Percentiles rank a stretch among this genome's conserved stretches.
These are phyloP conservation scores for Leucoma salicis DNA, from an alignment of 2,888 invertebrate genomes.

Conservation along the genomic window DNA sequence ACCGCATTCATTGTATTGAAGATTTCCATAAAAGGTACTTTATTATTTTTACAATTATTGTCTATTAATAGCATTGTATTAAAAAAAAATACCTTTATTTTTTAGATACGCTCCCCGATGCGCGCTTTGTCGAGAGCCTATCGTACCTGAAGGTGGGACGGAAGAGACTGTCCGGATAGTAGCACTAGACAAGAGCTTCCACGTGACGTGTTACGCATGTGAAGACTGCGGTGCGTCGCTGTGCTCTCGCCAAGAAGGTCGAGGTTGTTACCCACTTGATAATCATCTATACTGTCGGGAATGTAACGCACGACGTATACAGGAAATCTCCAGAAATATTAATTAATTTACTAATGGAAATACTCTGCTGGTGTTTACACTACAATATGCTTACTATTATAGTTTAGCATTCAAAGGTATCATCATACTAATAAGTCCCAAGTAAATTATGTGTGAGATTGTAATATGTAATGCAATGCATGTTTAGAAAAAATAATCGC, in stretches of 20 bases:
- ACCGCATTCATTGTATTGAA: slow-evolving; percentile 98
- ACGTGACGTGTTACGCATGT: slow-evolving; percentile 96
- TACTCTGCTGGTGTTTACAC: too few relatives aligned
- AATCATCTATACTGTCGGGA: slow-evolving; percentile 97
- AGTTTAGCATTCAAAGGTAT: too few relatives aligned
- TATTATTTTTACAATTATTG: background rate
- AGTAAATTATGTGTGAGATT: too few relatives aligned
- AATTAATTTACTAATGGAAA: slow-evolving; percentile 46
- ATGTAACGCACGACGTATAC: slow-evolving; percentile 97
- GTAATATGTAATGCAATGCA: too few relatives aligned
- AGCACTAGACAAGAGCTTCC: slow-evolving; percentile 97
- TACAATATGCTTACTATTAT: too few relatives aligned
- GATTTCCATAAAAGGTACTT: slow-evolving; percentile 97
- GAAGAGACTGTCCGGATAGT: slow-evolving; percentile 99
- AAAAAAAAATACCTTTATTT: background rate
- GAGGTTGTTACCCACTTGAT: slow-evolving; percentile 98
- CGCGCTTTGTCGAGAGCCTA: slow-evolving; percentile 96
- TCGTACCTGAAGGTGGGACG: slow-evolving; percentile 97
- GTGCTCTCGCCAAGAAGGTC: slow-evolving; percentile 96
- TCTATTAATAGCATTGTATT: background rate
- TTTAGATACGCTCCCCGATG: slow-evolving; percentile 95
- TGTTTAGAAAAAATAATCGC: too few relatives aligned
- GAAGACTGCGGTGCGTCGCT: slow-evolving; percentile 96
- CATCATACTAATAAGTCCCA: too few relatives aligned
- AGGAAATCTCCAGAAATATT: slow-evolving; percentile 88